These are phyloP conservation scores for Pseudococcus longispinus DNA, from an alignment of 2,888 invertebrate genomes.

Conservation along the genomic window DNA sequence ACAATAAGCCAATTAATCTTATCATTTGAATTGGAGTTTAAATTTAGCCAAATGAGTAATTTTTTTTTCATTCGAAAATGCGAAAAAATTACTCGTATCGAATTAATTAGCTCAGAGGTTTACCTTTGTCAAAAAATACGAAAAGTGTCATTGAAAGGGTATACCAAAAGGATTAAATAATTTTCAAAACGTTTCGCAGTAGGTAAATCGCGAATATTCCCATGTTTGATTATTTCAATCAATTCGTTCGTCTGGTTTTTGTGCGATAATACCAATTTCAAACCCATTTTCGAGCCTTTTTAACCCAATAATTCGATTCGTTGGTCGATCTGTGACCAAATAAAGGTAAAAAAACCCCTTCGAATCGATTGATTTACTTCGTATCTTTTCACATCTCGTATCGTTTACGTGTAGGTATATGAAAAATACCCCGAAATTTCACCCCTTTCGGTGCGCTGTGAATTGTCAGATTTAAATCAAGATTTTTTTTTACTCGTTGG, in stretches of 20 bases:
- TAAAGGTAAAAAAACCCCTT: not conserved
- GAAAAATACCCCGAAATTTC: not conserved
- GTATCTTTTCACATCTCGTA: not conserved
- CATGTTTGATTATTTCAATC: not conserved
- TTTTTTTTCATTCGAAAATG: not conserved
- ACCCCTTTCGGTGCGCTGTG: not conserved
- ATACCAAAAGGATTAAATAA: not conserved
- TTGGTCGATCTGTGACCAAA: not conserved
- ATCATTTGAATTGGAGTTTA: not conserved
- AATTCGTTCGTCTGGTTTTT: not conserved
- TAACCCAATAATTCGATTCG: not conserved
- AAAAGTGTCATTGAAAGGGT: not conserved
- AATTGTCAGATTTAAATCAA: conserved; percentile 2
- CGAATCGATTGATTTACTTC: not conserved
- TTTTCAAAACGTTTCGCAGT: no score
- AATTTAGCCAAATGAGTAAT: not conserved
- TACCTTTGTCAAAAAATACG: not conserved
- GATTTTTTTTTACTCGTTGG: not conserved
- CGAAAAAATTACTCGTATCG: not conserved
- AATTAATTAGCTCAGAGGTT: not conserved
- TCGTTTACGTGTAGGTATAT: not conserved
- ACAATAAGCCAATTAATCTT: not conserved
- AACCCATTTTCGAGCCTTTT: not conserved
- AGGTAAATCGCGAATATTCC: not conserved
- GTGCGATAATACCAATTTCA: not conserved